Conservation (phyloP, 2,113 vertebrate genomes). For the Myrmophylax atrothorax region DNA sequence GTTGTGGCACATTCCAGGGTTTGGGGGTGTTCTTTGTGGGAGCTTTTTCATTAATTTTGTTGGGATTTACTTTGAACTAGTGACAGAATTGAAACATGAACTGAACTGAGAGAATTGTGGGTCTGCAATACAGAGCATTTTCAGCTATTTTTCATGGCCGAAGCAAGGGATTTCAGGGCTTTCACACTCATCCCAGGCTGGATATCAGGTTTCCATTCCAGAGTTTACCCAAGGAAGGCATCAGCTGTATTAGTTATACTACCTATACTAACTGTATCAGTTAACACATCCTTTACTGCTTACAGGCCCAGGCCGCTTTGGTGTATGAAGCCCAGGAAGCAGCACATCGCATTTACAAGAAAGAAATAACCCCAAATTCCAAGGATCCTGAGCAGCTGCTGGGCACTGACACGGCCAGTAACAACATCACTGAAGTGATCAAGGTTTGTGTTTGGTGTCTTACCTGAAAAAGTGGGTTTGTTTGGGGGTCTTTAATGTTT, state of each 20-base stretch:
- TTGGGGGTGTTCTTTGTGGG: not conserved
- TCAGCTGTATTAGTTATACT: not conserved
- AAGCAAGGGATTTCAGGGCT: not conserved
- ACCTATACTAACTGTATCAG: rapidly evolving
- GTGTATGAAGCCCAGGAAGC: rapidly evolving
- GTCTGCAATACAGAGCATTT: not conserved
- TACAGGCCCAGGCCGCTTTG: rapidly evolving
- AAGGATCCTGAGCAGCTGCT: not conserved
- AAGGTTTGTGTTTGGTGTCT: rapidly evolving
- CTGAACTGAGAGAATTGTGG: not conserved
- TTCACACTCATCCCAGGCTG: not conserved
- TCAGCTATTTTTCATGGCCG: not conserved
- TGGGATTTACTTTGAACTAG: not conserved
- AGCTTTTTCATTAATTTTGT: rapidly evolving
- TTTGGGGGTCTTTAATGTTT: not conserved
- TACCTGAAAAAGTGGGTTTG: not conserved
- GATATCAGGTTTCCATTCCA: rapidly evolving
- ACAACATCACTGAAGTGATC: no score
- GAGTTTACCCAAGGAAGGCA: not conserved
- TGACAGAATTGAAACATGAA: not conserved
- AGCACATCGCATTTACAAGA: not conserved
- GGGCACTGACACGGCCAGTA: rapidly evolving
- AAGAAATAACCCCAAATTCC: not conserved
- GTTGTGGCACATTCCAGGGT: rapidly evolving
- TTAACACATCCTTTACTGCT: rapidly evolving